A percentile compares a stretch with the other conserved stretches of the same genome.
Evolutionary conservation across 2,113 vertebrate species (phyloP).

Genomic region (Castor canadensis): DNA sequence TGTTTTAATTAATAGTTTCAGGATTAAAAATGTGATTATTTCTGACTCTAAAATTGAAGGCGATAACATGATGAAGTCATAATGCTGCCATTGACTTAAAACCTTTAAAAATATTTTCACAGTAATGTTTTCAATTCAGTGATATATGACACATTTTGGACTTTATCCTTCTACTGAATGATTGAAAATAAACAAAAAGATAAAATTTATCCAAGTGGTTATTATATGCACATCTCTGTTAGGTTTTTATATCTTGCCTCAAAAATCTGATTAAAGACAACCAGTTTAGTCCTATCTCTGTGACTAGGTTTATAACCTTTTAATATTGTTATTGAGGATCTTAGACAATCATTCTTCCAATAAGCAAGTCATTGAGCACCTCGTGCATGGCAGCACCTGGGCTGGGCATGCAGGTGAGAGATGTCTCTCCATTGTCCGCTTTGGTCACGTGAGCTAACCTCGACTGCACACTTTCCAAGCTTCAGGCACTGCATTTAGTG

Average conservation of each 20-base stretch:
- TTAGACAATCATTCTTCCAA: background rate
- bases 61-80: background rate
- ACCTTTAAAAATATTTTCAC: background rate
- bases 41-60: slow-evolving; percentile 6
- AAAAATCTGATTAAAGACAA: background rate
- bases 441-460: background rate
- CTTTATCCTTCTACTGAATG: background rate
- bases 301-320: background rate
- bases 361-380: background rate
- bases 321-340: background rate
- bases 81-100: background rate
- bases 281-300: background rate
- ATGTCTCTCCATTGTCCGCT: too few species aligned
- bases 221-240: background rate
- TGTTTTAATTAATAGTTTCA: background rate
- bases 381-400: background rate
- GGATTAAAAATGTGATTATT: background rate
- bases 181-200: background rate
- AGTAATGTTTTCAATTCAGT: background rate
- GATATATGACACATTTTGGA: background rate
- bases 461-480: too few species aligned
- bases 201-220: background rate
- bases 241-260: background rate
- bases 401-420: background rate
- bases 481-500: too few species aligned